A percentile compares a stretch with the other conserved stretches of the same genome.
These are phyloP conservation scores for Notiomystis cincta DNA, from an alignment of 2,113 vertebrate species.

Conservation along the genomic window DNA sequence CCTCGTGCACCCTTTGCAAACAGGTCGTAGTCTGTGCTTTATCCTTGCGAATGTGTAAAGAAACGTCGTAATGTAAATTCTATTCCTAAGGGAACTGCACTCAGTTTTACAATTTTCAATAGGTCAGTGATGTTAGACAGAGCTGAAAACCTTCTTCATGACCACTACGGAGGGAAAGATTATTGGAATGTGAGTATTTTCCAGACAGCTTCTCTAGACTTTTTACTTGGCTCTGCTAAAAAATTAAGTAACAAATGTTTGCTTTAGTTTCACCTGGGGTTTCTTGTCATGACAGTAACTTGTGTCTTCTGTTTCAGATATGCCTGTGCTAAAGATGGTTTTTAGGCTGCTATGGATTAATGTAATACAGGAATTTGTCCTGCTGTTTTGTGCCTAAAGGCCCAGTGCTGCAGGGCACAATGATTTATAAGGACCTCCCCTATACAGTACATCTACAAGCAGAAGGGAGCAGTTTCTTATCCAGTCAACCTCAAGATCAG, in stretches of 20 bases:
- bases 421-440: not conserved
- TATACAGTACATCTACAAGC: not conserved
- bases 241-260: not conserved
- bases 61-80: not conserved
- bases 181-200: constrained; percentile 94
- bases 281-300: not conserved
- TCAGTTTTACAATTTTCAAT: constrained; percentile 22
- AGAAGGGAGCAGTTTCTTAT: not conserved
- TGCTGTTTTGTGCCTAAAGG: not conserved
- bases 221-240: not conserved
- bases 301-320: not conserved
- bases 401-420: not conserved
- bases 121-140: constrained; percentile 95
- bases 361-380: not conserved
- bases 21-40: not conserved
- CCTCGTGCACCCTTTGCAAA: not conserved
- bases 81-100: constrained; percentile 1
- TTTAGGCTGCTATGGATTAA: not conserved
- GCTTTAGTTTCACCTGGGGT: not conserved
- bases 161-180: constrained; percentile 93
- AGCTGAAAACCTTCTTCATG: constrained; percentile 95
- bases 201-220: not conserved
- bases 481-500: not conserved
- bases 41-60: not conserved
- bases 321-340: not conserved